Evolutionary conservation across 2,113 vertebrate species (phyloP).

Genomic region (Tupaia tana): DNA sequence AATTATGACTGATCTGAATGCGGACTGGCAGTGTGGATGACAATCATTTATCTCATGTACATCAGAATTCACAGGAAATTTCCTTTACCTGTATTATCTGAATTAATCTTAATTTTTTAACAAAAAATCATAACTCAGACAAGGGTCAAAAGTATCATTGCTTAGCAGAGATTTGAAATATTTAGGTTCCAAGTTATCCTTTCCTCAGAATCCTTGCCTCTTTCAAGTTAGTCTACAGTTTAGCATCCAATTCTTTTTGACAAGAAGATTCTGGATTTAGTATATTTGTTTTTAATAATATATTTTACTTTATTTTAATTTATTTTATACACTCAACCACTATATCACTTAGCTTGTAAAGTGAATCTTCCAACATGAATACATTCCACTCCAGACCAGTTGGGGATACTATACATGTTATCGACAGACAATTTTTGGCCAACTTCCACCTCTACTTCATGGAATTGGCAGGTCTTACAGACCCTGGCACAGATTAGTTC

Average conservation of each 20-base stretch:
- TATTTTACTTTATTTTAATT: too few species aligned
- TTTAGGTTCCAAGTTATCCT: not conserved
- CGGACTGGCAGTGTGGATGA: not conserved
- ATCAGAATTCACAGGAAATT: not conserved
- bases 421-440: not conserved
- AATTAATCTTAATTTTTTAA: not conserved
- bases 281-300: not conserved
- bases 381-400: too few species aligned
- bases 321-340: too few species aligned
- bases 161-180: not conserved
- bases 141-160: not conserved
- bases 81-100: not conserved
- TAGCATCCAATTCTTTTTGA: not conserved
- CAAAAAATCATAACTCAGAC: not conserved
- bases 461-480: not conserved
- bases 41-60: not conserved
- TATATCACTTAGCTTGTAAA: too few species aligned
- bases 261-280: not conserved
- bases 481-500: not conserved
- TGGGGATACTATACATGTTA: too few species aligned
- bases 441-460: not conserved
- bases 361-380: too few species aligned
- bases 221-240: not conserved
- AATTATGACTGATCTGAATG: not conserved
- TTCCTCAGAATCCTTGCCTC: not conserved